Conservation (phyloP, 2,797 vertebrate species). For the Cryptoprocta ferox region DNA sequence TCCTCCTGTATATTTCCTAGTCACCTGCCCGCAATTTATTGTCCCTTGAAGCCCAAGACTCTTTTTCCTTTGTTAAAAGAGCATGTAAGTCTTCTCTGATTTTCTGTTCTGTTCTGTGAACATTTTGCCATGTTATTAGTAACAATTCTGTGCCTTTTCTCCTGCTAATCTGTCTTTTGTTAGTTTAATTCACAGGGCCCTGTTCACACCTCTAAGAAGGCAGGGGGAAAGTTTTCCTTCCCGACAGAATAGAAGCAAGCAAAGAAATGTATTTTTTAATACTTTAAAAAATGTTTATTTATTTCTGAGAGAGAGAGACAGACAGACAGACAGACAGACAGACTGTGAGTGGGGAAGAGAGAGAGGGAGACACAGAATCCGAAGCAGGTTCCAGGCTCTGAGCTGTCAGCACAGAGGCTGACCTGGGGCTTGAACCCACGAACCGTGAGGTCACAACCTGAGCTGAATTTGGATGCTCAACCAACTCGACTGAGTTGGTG, state of each 20-base stretch:
- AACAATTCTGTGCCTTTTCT: not conserved
- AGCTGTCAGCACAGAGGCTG: too few relatives aligned
- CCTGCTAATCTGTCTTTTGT: not conserved
- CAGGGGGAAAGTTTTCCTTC: not conserved
- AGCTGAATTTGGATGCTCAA: too few relatives aligned
- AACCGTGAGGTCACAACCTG: too few relatives aligned
- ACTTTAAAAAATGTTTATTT: too few relatives aligned
- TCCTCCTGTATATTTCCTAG: not conserved
- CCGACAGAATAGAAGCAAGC: not conserved
- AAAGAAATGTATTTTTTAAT: not conserved
- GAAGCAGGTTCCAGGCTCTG: too few relatives aligned
- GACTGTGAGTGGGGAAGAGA: too few relatives aligned
- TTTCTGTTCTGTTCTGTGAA: not conserved
- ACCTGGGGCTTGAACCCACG: too few relatives aligned
- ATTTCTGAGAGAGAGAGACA: too few relatives aligned
- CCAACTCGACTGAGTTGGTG: too few relatives aligned
- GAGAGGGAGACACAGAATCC: too few relatives aligned
- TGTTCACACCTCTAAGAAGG: not conserved
- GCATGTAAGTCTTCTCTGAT: not conserved
- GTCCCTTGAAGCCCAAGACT: not conserved
- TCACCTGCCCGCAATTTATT: not conserved
- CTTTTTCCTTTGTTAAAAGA: not conserved
- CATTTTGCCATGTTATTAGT: not conserved
- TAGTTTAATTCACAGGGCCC: slow-evolving; percentile 10
- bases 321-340: too few relatives aligned